Percentiles rank a stretch among this genome's conserved stretches.
These are phyloP conservation scores for Tetranychus cinnabarinus DNA, from an alignment of 1,140 invertebrate species.

Conservation along the genomic window DNA sequence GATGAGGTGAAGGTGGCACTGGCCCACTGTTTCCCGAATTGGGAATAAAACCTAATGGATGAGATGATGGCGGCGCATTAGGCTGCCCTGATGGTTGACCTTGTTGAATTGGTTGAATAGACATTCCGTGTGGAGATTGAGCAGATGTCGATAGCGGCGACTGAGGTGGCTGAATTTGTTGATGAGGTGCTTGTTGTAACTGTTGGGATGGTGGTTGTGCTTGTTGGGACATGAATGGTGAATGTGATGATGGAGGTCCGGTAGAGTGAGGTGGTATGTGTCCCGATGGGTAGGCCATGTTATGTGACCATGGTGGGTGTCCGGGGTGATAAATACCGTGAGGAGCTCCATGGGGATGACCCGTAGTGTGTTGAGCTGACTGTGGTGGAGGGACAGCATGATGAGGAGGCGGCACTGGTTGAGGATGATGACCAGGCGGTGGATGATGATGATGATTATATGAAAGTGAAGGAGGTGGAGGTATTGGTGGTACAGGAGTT, in stretches of 20 bases:
- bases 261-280: neutral
- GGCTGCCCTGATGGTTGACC: neutral
- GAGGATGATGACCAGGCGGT: conserved; percentile 8
- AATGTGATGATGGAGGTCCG: neutral
- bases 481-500: no score
- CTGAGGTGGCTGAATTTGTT: neutral
- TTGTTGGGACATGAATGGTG: neutral
- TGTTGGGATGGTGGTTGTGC: neutral
- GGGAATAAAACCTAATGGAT: neutral
- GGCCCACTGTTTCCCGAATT: neutral
- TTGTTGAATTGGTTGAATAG: neutral
- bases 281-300: conserved; percentile 34
- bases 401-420: conserved; percentile 14
- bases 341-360: neutral
- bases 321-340: neutral
- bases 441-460: conserved; percentile 19
- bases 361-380: conserved; percentile 12
- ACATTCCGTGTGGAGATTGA: neutral
- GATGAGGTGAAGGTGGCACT: neutral
- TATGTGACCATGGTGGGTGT: conserved; percentile 73
- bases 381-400: neutral
- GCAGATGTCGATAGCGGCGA: neutral
- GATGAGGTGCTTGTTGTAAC: neutral
- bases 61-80: neutral
- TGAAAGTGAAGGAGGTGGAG: neutral